Percentiles rank a stretch among this genome's conserved stretches.
phyloP scores from a whole-genome alignment of 2,888 invertebrate species.

The Brachyopa scutellaris region DNA sequence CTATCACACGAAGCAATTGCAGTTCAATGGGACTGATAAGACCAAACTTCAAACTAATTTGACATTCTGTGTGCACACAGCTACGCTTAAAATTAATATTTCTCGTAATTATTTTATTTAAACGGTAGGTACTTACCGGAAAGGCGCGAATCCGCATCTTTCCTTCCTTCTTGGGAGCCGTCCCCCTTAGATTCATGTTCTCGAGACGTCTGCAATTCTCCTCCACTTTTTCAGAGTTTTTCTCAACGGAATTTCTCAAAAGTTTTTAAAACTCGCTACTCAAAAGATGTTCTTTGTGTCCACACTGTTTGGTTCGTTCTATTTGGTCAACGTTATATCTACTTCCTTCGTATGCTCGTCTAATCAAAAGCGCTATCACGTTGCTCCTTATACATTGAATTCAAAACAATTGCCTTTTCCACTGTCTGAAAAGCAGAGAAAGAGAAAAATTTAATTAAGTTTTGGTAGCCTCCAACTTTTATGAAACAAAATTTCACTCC shows the following conservation, averaged over 20 bases:
- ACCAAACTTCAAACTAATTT: no score
- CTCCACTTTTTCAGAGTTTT: slow-evolving; percentile 77
- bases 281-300: slow-evolving; percentile 19
- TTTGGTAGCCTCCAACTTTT: not conserved
- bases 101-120: no score
- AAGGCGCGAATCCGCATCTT: slow-evolving; percentile 99
- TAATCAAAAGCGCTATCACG: not conserved
- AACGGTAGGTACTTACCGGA: slow-evolving; percentile 97
- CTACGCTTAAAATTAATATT: no score
- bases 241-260: slow-evolving; percentile 53
- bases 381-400: slow-evolving; percentile 30
- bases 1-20: no score
- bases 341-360: not conserved
- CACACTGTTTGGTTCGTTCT: slow-evolving; percentile 14
- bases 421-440: slow-evolving; percentile 29
- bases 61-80: no score
- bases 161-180: slow-evolving; percentile 94
- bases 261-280: slow-evolving; percentile 8
- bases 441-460: slow-evolving; percentile 15
- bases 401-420: not conserved
- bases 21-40: no score
- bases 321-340: not conserved
- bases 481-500: slow-evolving; percentile 27
- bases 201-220: slow-evolving; percentile 78
- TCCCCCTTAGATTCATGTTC: slow-evolving; percentile 80